Evolutionary conservation across 1,140 invertebrate genomes (phyloP).

Genomic region (Bursaphelenchus mucronatus): DNA sequence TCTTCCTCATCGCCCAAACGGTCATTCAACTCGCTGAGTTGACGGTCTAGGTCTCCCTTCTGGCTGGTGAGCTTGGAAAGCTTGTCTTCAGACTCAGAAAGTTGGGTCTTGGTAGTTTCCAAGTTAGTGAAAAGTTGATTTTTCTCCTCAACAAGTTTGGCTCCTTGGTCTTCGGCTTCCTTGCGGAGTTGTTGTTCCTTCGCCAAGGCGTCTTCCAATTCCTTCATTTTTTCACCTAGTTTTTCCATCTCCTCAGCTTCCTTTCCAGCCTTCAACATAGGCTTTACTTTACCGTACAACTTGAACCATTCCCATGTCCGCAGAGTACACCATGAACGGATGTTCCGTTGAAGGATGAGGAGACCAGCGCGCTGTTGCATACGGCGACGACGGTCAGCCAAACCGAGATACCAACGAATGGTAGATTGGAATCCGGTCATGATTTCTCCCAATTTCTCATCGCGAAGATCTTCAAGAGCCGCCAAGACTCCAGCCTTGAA

Average conservation of each 20-base stretch:
- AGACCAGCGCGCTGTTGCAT: conserved; percentile 64
- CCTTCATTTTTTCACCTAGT: conserved; percentile 85
- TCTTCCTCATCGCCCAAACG: conserved; percentile 58
- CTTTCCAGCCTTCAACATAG: conserved; percentile 78
- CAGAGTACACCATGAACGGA: conserved; percentile 93
- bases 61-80: conserved; percentile 85
- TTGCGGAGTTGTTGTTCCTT: conserved; percentile 95
- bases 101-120: conserved; percentile 81
- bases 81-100: conserved; percentile 85
- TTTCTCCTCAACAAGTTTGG: conserved; percentile 83
- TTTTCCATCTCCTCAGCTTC: conserved; percentile 97
- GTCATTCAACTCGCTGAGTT: conserved; percentile 52
- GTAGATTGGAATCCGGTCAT: conserved; percentile 86
- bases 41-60: conserved; percentile 79
- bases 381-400: conserved; percentile 47
- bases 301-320: conserved; percentile 88
- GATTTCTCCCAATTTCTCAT: conserved; percentile 94
- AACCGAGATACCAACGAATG: conserved; percentile 54
- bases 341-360: conserved; percentile 95
- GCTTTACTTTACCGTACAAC: conserved; percentile 59
- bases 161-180: conserved; percentile 94
- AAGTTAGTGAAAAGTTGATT: conserved; percentile 71
- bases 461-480: conserved; percentile 93
- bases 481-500: conserved; percentile 99
- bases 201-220: conserved; percentile 88